A percentile compares a stretch with the other conserved stretches of the same genome.
Evolutionary conservation across 2,888 invertebrate genomes (phyloP).

Genomic region (Diarsia dahlii): DNA sequence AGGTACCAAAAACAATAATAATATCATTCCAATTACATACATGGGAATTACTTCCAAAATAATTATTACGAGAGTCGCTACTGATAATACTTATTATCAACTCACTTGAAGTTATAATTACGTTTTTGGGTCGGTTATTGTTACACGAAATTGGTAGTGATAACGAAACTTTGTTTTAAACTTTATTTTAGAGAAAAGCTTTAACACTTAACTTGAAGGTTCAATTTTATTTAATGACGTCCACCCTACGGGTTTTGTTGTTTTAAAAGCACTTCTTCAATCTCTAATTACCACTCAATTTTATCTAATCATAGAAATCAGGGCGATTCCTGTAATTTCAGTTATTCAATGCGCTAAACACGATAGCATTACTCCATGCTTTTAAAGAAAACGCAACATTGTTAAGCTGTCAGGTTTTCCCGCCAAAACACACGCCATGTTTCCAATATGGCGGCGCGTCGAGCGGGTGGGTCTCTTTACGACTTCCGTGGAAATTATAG

Average conservation of each 20-base stretch:
- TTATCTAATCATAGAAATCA: constrained; percentile 1
- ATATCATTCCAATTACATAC: background rate
- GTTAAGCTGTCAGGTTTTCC: constrained; percentile 68
- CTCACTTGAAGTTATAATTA: constrained; percentile 46
- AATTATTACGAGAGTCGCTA: background rate
- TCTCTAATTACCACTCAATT: background rate
- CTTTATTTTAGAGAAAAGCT: constrained; percentile 18
- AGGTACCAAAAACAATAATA: background rate
- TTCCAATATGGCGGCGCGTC: constrained; percentile 81
- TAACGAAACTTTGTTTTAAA: constrained; percentile 38
- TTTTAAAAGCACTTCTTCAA: background rate
- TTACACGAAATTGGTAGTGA: constrained; percentile 38
- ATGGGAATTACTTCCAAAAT: background rate
- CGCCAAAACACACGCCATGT: constrained; percentile 83
- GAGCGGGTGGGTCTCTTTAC: constrained; percentile 82
- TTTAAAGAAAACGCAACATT: constrained; percentile 54
- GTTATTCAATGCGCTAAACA: constrained; percentile 6
- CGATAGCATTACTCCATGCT: constrained; percentile 1
- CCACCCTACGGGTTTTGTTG: constrained; percentile 12
- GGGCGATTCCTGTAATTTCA: background rate
- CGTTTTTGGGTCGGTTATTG: constrained; percentile 33
- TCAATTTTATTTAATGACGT: constrained; percentile 2
- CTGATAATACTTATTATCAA: constrained; percentile 26
- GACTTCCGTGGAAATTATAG: constrained; percentile 87
- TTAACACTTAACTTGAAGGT: constrained; percentile 5